phyloP scores from a whole-genome alignment of 2,113 vertebrate genomes.

The Megalops atlanticus region DNA sequence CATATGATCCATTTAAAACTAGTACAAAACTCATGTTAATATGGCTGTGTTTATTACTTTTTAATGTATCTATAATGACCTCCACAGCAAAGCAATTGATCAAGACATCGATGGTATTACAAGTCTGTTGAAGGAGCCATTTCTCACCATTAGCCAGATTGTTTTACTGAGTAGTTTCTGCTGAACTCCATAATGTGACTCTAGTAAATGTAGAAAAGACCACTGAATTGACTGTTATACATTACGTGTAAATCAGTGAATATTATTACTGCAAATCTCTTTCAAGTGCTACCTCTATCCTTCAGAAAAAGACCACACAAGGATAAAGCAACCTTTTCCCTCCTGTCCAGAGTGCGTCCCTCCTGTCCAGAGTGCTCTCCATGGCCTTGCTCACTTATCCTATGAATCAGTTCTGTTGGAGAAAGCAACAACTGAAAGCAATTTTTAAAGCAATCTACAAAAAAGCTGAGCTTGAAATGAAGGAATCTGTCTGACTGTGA shows the following conservation, averaged over 20 bases:
- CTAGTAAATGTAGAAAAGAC: not conserved
- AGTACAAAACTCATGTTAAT: slow-evolving; percentile 26
- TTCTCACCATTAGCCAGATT: not conserved
- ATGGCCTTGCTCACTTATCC: slow-evolving; percentile 29
- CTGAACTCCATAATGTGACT: not conserved
- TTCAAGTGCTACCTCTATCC: slow-evolving; percentile 12
- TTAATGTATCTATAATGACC: slow-evolving; percentile 45
- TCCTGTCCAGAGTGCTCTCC: not conserved
- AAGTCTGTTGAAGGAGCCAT: not conserved
- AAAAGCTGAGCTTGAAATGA: slow-evolving; percentile 24
- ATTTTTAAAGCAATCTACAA: slow-evolving; percentile 50
- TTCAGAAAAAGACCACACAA: not conserved
- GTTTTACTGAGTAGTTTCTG: not conserved
- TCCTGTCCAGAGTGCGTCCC: not conserved
- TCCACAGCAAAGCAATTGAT: slow-evolving; percentile 30
- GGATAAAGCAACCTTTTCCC: not conserved
- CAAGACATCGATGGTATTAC: slow-evolving; percentile 15
- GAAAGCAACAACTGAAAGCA: slow-evolving; percentile 34
- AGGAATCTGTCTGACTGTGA: slow-evolving; percentile 31
- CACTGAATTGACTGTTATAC: not conserved
- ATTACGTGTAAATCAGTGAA: not conserved
- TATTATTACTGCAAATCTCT: not conserved
- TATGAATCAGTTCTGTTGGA: not conserved
- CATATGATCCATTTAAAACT: slow-evolving; percentile 23
- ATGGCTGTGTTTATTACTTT: slow-evolving; percentile 42